phyloP scores from a whole-genome alignment of 2,113 vertebrate genomes.

The Bungarus multicinctus region DNA sequence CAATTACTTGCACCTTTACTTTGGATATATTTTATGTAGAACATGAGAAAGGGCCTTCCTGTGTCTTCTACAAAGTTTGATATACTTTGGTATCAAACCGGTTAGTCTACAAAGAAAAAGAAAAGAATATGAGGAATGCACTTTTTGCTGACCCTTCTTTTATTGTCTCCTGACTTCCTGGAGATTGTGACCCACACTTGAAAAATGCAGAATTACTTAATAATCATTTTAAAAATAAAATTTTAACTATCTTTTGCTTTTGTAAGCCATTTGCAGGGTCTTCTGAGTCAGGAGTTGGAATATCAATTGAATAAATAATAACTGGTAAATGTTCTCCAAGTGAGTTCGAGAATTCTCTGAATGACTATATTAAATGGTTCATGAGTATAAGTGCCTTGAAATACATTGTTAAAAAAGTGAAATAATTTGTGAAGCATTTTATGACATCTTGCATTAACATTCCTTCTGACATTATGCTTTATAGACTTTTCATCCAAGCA shows the following conservation, averaged over 20 bases:
- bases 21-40: neutral
- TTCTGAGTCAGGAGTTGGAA: neutral
- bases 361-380: neutral
- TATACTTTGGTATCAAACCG: neutral
- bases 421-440: neutral
- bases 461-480: neutral
- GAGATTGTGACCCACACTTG: neutral
- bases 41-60: neutral
- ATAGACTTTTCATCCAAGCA: neutral
- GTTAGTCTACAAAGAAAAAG: neutral
- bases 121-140: neutral
- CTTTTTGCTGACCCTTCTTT: neutral
- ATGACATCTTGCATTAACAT: neutral
- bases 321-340: neutral
- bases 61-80: neutral
- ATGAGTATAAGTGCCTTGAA: neutral
- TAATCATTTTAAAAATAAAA: neutral
- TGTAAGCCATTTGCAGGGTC: neutral
- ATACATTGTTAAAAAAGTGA: neutral
- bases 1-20: neutral
- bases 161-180: neutral
- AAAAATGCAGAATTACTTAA: neutral
- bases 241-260: neutral
- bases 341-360: neutral
- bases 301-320: neutral